Percentiles rank a stretch among this genome's conserved stretches.
Conservation (phyloP, 2,888 invertebrate species). For the Pediacus dermestoides region DNA sequence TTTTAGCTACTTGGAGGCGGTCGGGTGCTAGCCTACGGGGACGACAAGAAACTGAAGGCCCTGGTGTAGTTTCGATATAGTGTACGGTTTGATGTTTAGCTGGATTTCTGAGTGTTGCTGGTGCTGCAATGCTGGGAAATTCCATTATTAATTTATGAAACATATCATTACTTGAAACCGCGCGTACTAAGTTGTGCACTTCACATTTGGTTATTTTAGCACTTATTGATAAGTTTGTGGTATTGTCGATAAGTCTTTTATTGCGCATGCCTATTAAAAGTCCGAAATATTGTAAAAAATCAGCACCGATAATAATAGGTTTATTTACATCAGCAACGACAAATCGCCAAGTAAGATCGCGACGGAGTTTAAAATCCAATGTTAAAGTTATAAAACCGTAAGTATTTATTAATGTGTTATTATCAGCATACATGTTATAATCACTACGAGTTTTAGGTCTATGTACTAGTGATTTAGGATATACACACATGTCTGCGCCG, state of each 20-base stretch:
- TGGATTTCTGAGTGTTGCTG: not conserved
- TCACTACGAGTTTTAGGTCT: constrained; percentile 1
- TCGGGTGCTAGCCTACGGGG: constrained; percentile 37
- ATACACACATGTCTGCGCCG: constrained; percentile 18
- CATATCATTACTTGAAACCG: no score
- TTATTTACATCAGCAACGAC: constrained; percentile 9
- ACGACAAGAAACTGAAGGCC: constrained; percentile 27
- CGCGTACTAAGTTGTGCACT: not conserved
- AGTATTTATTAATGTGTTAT: constrained; percentile 13
- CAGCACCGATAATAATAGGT: constrained; percentile 13
- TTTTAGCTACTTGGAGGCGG: constrained; percentile 29
- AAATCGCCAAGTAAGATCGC: constrained; percentile 10
- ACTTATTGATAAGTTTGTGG: constrained; percentile 1
- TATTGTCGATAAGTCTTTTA: constrained; percentile 8
- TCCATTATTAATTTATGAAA: not conserved
- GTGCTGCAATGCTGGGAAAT: not conserved
- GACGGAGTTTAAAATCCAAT: constrained; percentile 11
- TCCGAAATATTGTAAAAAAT: constrained; percentile 11
- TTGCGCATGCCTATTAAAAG: constrained; percentile 10
- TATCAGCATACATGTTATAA: constrained; percentile 11
- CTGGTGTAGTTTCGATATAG: constrained; percentile 29
- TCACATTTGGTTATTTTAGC: not conserved
- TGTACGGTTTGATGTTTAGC: constrained; percentile 2
- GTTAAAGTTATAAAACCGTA: constrained; percentile 14
- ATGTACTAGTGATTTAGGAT: constrained; percentile 7